Percentiles rank a stretch among this genome's conserved stretches.
Evolutionary conservation across 2,113 vertebrate species (phyloP).

Genomic region (Triplophysa tibetana): DNA sequence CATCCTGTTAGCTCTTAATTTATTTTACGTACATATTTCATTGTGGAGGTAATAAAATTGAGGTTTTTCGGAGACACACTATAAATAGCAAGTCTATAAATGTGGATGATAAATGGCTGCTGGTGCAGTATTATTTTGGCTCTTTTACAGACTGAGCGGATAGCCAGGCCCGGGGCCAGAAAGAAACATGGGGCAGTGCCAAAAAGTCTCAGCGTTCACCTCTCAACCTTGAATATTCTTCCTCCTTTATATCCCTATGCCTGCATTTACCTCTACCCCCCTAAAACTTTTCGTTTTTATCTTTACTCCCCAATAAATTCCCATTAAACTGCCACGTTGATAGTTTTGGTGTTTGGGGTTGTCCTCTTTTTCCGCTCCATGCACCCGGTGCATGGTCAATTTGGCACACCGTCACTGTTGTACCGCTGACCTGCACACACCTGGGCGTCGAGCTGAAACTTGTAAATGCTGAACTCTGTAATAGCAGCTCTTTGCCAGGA

Average conservation of each 20-base stretch:
- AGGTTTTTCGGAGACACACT: slow-evolving; percentile 20
- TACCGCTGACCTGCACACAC: neutral
- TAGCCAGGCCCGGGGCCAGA: slow-evolving; percentile 18
- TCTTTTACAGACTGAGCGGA: slow-evolving; percentile 31
- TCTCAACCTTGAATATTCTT: slow-evolving; percentile 28
- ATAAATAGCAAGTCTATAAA: slow-evolving; percentile 54
- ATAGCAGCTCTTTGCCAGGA: slow-evolving; percentile 24
- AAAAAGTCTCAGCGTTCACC: slow-evolving; percentile 41
- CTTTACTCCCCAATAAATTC: slow-evolving; percentile 2
- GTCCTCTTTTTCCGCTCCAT: slow-evolving; percentile 2
- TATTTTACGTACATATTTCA: slow-evolving; percentile 40
- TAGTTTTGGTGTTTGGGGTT: slow-evolving; percentile 25
- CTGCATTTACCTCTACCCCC: slow-evolving; percentile 3
- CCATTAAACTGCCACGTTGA: slow-evolving; percentile 17
- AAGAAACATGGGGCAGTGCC: slow-evolving; percentile 26
- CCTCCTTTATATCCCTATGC: slow-evolving; percentile 31
- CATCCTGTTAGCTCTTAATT: slow-evolving; percentile 16
- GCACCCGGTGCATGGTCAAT: slow-evolving; percentile 6
- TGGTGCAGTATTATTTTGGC: slow-evolving; percentile 34
- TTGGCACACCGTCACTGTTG: slow-evolving; percentile 3
- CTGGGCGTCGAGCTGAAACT: slow-evolving; percentile 1
- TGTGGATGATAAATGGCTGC: slow-evolving; percentile 43
- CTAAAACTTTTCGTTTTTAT: slow-evolving; percentile 30
- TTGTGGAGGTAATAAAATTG: slow-evolving; percentile 35
- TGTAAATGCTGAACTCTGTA: slow-evolving; percentile 20